Evolutionary conservation across 2,888 invertebrate genomes (phyloP), one percentile per base, ranked within the genome.

Genomic region (Hypercompe scribonia): DNA sequence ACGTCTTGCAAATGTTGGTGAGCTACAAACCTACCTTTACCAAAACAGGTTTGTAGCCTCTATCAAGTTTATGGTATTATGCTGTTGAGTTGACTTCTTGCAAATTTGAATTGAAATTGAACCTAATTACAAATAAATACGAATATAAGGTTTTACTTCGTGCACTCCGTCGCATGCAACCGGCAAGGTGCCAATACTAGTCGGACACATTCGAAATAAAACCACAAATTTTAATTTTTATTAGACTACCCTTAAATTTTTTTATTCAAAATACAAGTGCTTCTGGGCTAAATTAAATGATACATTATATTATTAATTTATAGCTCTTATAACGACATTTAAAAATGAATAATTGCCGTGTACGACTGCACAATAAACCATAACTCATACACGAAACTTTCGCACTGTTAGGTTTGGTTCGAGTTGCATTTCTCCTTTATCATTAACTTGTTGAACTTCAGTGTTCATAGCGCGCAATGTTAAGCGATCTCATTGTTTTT

Each of bases 401-500:
- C 33, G 50, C 42, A 46, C 8, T 24, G 15, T 66, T 1, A 24
- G n/a, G 31, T 66, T 42, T 42, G 39, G 65, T 68, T 75, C 77
- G 68, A 66, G 70, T 72, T 65, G 39, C 28, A 28, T 28, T 74
- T 69, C 63, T 73, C 67, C 65, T 75, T 72, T 74, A 63, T 13
- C n/a, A 71, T 58, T 54, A 42, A 58, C 28, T 46, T 61, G 63
- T 72, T 72, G 64, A 28, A 66, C 73, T 82, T 71, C 75, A 80
- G 75, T 80, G 83, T 82, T 82, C 74, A 65, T 74, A 77, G 76
- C 81, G 81, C 83, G 83, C 61, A 31, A 85, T 77, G 76, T 81
- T 72, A 74, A 80, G 88, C 90, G 93, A 93, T 93, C 93, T 93
- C 93, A 93, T 88, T 90, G 92, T 90, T 90, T 87, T 90, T 89